Conservation (phyloP, 2,113 vertebrate species). For the Suricata suricatta region DNA sequence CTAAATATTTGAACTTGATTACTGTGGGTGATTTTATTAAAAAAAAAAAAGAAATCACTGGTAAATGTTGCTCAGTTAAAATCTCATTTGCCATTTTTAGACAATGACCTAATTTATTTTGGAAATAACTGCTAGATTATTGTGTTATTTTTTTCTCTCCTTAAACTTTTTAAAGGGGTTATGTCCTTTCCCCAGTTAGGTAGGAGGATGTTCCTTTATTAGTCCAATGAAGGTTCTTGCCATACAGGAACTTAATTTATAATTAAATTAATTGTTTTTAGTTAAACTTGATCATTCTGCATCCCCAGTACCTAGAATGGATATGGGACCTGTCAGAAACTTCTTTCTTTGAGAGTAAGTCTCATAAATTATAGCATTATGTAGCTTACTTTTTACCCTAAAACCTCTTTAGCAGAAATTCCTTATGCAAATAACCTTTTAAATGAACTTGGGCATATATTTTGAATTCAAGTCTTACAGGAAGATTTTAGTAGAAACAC, state of each 20-base stretch:
- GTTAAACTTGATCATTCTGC: neutral
- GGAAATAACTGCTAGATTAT: neutral
- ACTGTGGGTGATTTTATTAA: neutral
- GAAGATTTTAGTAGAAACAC: neutral
- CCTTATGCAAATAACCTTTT: neutral
- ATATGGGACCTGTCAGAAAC: neutral
- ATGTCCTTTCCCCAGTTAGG: neutral
- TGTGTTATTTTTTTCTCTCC: neutral
- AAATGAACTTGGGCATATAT: neutral
- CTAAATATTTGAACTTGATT: neutral
- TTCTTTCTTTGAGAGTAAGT: neutral
- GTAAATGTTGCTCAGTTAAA: neutral
- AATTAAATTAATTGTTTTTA: conserved; percentile 17
- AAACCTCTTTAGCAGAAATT: neutral
- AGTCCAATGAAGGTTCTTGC: neutral
- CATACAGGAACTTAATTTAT: neutral
- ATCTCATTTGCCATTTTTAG: neutral
- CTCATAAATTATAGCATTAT: neutral
- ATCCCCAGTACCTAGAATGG: neutral
- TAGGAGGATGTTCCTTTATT: neutral
- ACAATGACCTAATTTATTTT: neutral
- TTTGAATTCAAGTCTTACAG: neutral
- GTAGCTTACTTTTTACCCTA: neutral
- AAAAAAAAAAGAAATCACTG: neutral
- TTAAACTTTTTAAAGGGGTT: neutral